phyloP scores from a whole-genome alignment of 2,797 vertebrate genomes.

The Lates japonicus region DNA sequence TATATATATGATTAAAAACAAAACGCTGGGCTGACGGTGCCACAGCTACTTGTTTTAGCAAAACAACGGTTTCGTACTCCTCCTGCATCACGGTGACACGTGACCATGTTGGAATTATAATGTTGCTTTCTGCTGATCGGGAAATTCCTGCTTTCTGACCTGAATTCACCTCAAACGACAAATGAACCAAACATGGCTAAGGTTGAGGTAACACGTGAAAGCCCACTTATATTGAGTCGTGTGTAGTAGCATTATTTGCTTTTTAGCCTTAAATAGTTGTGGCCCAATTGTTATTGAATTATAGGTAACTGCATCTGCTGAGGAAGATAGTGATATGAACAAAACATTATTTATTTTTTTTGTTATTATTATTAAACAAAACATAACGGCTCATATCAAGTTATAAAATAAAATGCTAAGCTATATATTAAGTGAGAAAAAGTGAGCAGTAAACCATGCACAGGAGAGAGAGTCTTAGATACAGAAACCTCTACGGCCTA shows the following conservation, averaged over 20 bases:
- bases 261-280: too few species aligned
- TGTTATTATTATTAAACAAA: too few species aligned
- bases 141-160: neutral
- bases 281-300: too few species aligned
- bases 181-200: neutral
- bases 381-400: too few species aligned
- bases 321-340: too few species aligned
- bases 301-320: neutral
- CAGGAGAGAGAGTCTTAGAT: conserved; percentile 3
- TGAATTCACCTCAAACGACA: neutral
- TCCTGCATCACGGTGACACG: conserved; percentile 59
- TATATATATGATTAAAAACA: too few species aligned
- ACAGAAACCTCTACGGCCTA: conserved; percentile 12
- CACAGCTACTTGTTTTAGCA: conserved; percentile 39
- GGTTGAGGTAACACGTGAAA: too few species aligned
- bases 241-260: too few species aligned
- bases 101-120: conserved; percentile 31
- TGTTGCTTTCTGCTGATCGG: conserved; percentile 28
- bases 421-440: too few species aligned
- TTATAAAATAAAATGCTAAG: too few species aligned
- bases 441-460: neutral
- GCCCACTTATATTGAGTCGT: neutral
- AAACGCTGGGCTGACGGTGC: neutral
- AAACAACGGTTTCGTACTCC: conserved; percentile 68
- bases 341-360: too few species aligned